These are phyloP conservation scores for Buphagus erythrorhynchus DNA, from an alignment of 2,797 vertebrate species.

Conservation along the genomic window DNA sequence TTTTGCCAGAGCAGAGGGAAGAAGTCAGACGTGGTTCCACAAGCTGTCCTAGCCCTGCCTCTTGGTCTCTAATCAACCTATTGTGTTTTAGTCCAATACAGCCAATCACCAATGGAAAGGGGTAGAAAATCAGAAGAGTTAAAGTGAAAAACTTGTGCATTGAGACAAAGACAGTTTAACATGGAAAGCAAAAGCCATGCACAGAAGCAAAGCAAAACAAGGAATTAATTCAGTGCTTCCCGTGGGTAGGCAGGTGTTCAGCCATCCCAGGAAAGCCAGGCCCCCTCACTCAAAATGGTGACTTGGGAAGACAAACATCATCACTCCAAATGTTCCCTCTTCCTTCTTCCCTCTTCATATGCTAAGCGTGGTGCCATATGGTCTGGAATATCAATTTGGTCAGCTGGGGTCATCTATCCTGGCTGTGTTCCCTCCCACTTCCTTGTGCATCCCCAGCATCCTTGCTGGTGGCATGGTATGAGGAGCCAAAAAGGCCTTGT, in stretches of 20 bases:
- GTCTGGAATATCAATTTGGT: neutral
- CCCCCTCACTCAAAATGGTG: fast-evolving
- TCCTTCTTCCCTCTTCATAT: neutral
- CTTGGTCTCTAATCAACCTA: neutral
- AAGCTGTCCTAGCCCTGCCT: neutral
- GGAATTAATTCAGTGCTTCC: neutral
- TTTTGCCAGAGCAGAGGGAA: neutral
- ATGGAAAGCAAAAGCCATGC: neutral
- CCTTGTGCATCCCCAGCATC: neutral
- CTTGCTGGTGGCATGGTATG: fast-evolving
- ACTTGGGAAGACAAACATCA: neutral
- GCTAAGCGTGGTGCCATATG: neutral
- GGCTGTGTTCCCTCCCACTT: neutral
- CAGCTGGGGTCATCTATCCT: neutral
- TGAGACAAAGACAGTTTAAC: neutral
- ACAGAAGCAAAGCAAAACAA: neutral
- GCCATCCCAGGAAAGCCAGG: neutral
- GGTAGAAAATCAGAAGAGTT: neutral
- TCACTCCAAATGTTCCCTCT: neutral
- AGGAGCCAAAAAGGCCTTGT: neutral
- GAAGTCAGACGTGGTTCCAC: fast-evolving
- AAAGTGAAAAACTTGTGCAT: neutral
- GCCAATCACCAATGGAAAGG: neutral
- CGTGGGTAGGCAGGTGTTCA: neutral
- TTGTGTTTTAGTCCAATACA: neutral